Evolutionary conservation across 1,140 invertebrate species (phyloP).

Genomic region (Hyposmocoma kahamanoa): DNA sequence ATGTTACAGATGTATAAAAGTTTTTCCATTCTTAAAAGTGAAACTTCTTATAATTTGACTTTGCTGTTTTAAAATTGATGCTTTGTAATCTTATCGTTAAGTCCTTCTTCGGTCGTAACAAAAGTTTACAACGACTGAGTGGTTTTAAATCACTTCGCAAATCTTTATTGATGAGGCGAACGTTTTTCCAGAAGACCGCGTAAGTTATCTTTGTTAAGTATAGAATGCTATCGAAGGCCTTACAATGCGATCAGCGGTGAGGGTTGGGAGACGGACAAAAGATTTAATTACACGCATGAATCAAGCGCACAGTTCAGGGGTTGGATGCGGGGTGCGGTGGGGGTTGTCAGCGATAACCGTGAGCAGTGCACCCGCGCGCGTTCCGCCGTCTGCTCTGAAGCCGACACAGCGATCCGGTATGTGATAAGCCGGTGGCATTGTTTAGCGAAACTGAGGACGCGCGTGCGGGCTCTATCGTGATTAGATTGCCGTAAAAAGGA

Average conservation of each 20-base stretch:
- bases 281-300: constrained; percentile 73
- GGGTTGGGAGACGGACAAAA: constrained; percentile 55
- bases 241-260: constrained; percentile 42
- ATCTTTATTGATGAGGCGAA: constrained; percentile 39
- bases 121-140: background rate
- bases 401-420: constrained; percentile 24
- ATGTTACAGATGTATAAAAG: too few species aligned
- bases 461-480: constrained; percentile 45
- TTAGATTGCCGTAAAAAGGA: constrained; percentile 25
- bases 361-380: constrained; percentile 45
- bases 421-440: constrained; percentile 46
- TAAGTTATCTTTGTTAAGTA: constrained; percentile 47
- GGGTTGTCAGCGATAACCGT: constrained; percentile 41
- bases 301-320: constrained; percentile 47
- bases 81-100: background rate
- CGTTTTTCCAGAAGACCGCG: constrained; percentile 22
- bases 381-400: constrained; percentile 18
- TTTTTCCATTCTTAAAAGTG: too few species aligned
- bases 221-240: constrained; percentile 33
- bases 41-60: too few species aligned
- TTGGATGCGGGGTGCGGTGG: constrained; percentile 21
- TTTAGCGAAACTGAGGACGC: constrained; percentile 25
- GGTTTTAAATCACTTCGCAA: constrained; percentile 22
- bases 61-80: too few species aligned
- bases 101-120: background rate